Conservation (phyloP, 2,113 vertebrate species). For the Uropsilus gracilis region DNA sequence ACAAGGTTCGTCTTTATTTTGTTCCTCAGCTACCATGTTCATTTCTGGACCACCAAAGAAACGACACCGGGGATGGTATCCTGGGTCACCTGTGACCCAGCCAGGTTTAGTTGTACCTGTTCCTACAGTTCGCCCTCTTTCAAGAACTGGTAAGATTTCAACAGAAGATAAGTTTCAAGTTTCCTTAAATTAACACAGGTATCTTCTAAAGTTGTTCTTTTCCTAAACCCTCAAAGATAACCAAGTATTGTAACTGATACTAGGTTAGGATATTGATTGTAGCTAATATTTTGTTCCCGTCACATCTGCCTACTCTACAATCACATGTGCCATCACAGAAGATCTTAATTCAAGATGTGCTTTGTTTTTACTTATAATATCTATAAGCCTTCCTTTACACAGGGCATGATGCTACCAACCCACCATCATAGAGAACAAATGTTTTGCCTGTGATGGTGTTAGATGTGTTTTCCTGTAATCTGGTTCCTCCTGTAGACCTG, state of each 20-base stretch:
- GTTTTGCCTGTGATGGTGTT: not conserved
- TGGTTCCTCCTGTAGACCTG: not conserved
- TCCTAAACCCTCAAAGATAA: not conserved
- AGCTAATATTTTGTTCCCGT: constrained; percentile 18
- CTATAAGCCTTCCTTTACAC: not conserved
- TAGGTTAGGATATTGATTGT: not conserved
- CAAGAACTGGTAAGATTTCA: constrained; percentile 87
- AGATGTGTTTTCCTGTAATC: not conserved
- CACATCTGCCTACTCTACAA: not conserved
- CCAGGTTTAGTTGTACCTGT: constrained; percentile 90
- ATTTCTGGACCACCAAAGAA: constrained; percentile 97
- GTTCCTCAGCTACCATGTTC: constrained; percentile 88
- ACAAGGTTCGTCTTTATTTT: constrained; percentile 17
- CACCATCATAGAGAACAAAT: not conserved
- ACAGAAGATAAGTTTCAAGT: not conserved
- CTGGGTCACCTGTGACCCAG: constrained; percentile 88
- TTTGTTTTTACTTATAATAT: not conserved
- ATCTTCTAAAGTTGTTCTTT: not conserved
- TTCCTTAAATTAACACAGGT: not conserved
- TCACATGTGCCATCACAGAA: not conserved
- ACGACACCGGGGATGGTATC: constrained; percentile 96
- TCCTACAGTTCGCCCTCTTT: constrained; percentile 90
- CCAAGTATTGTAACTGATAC: not conserved
- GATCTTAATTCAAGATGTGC: not conserved
- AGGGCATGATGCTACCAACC: not conserved